Conservation (phyloP, 2,113 vertebrate species). For the Hippocampus barbouri region DNA sequence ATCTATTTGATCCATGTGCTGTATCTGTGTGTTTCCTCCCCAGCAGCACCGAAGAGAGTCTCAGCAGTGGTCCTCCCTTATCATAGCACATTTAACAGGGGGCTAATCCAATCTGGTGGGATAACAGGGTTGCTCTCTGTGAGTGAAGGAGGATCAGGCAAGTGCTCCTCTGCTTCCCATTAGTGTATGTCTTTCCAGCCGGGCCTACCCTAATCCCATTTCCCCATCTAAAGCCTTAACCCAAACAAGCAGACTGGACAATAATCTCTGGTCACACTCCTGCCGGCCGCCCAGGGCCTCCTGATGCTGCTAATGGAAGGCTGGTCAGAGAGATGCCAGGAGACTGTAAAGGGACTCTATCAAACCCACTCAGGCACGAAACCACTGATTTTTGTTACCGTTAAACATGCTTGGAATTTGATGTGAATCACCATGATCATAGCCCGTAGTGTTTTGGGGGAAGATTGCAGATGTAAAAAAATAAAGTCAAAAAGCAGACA, state of each 20-base stretch:
- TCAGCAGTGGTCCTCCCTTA: slow-evolving; percentile 69
- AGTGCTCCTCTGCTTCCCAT: slow-evolving; percentile 69
- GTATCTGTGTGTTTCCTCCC: slow-evolving; percentile 38
- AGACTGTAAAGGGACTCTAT: slow-evolving; percentile 39
- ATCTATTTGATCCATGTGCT: slow-evolving; percentile 46
- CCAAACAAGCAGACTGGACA: slow-evolving; percentile 74
- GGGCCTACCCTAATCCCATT: slow-evolving; percentile 75
- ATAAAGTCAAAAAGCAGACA: slow-evolving; percentile 11
- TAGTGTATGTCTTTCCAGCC: slow-evolving; percentile 68
- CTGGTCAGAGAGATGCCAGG: slow-evolving; percentile 50
- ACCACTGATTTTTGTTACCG: slow-evolving; percentile 23
- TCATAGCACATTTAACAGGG: slow-evolving; percentile 75
- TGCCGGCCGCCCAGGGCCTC: slow-evolving; percentile 56
- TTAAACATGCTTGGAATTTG: slow-evolving; percentile 38
- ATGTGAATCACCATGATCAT: slow-evolving; percentile 8
- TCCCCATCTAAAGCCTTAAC: slow-evolving; percentile 76
- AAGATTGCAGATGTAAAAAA: slow-evolving; percentile 26
- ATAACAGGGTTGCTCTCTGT: slow-evolving; percentile 69
- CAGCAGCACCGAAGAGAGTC: slow-evolving; percentile 43
- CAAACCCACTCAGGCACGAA: slow-evolving; percentile 38
- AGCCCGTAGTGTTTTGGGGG: neutral
- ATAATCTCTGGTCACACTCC: slow-evolving; percentile 74
- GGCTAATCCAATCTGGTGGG: slow-evolving; percentile 75
- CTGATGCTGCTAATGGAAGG: slow-evolving; percentile 61
- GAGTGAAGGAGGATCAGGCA: slow-evolving; percentile 66